Percentiles rank a stretch among this genome's conserved stretches.
These are phyloP conservation scores for Opisthocomus hoazin DNA, from an alignment of 2,113 vertebrate genomes.

Conservation along the genomic window DNA sequence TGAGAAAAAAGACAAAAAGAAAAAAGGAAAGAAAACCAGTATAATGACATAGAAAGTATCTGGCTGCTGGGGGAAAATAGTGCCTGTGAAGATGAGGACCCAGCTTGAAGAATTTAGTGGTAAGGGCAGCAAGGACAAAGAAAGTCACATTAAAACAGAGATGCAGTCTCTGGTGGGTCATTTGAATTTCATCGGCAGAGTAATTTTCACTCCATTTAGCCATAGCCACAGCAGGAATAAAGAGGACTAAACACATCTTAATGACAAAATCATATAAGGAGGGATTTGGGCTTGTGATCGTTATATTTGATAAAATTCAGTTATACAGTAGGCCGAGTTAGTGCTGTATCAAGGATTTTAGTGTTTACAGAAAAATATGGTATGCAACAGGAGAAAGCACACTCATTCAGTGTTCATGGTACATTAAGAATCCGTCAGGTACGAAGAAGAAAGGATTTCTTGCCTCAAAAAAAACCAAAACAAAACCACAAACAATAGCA, in stretches of 20 bases:
- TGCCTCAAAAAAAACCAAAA: background rate
- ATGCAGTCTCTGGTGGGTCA: conserved; percentile 41
- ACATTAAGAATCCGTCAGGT: background rate
- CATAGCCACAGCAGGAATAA: conserved; percentile 37
- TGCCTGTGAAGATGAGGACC: background rate
- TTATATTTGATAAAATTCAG: conserved; percentile 14
- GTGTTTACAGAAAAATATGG: background rate
- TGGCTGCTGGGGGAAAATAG: background rate
- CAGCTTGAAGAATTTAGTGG: background rate
- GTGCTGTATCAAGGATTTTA: background rate
- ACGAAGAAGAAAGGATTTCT: background rate
- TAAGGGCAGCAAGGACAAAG: conserved; percentile 11
- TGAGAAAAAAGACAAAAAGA: background rate
- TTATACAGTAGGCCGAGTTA: background rate
- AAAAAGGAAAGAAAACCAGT: background rate
- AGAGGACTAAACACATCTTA: conserved; percentile 44
- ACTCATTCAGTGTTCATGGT: background rate
- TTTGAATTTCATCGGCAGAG: conserved; percentile 61
- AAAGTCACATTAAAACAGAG: conserved; percentile 46
- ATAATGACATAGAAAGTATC: background rate
- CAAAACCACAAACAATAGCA: background rate
- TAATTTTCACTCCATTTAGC: conserved; percentile 64
- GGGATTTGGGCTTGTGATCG: background rate
- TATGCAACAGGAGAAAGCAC: background rate
- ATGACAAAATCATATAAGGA: background rate